Percentiles rank a stretch among this genome's conserved stretches.
phyloP scores from a whole-genome alignment of 2,888 invertebrate species.

The Tetranychus truncatus region DNA sequence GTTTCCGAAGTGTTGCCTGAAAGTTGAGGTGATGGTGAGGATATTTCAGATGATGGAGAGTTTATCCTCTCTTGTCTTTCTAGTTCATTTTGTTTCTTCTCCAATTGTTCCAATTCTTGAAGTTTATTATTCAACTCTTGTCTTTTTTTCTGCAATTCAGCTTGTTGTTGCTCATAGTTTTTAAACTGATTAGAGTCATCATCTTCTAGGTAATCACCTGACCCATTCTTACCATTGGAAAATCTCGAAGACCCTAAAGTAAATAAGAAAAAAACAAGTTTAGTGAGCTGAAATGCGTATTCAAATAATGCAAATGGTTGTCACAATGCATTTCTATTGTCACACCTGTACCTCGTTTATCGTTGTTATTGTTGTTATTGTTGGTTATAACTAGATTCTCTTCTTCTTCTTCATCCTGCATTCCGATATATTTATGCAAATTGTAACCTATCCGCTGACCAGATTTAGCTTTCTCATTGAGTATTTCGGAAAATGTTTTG shows the following conservation, averaged over 20 bases:
- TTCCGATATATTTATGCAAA: slow-evolving; percentile 19
- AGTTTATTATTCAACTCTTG: not conserved
- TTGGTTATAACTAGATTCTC: not conserved
- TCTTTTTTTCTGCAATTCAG: not conserved
- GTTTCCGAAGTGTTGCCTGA: not conserved
- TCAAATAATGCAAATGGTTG: not conserved
- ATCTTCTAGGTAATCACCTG: not conserved
- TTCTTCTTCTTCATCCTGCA: slow-evolving; percentile 14
- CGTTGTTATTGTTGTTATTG: not conserved
- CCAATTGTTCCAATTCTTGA: not conserved
- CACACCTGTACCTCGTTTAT: not conserved
- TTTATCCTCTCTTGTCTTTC: not conserved
- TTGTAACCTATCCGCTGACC: slow-evolving; percentile 22
- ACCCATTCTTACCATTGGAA: not conserved
- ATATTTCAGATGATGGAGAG: not conserved
- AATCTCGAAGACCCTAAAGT: not conserved
- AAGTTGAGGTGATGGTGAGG: not conserved
- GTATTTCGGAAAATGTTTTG: slow-evolving; percentile 86
- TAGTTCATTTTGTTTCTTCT: not conserved
- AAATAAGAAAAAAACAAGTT: not conserved
- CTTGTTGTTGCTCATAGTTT: not conserved
- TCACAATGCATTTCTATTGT: not conserved
- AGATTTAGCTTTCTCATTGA: slow-evolving; percentile 43
- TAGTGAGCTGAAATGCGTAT: not conserved
- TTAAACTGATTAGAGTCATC: not conserved